These are phyloP conservation scores for Manacus vitellinus DNA, from an alignment of 2,113 vertebrate genomes.

Conservation along the genomic window DNA sequence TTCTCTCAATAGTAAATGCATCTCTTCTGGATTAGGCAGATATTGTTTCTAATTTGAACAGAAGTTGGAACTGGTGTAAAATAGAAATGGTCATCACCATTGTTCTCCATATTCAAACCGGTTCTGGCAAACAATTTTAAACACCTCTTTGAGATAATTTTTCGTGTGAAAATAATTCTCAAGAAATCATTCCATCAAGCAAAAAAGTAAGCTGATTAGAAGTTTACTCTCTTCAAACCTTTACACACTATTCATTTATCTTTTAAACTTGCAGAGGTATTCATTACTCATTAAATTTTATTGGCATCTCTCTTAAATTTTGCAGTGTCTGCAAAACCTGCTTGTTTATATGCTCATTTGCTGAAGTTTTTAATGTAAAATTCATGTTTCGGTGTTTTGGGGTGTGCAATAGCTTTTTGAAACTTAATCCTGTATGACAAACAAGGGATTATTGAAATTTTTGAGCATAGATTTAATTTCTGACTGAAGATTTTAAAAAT, in stretches of 20 bases:
- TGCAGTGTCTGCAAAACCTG: background rate
- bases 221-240: background rate
- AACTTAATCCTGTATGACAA: background rate
- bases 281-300: conserved; percentile 1
- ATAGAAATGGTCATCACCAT: background rate
- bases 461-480: background rate
- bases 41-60: background rate
- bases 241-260: background rate
- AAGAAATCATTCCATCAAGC: background rate
- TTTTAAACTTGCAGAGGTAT: background rate
- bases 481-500: background rate
- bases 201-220: conserved; percentile 1
- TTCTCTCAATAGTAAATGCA: background rate
- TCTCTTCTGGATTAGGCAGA: background rate
- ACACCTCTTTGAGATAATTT: background rate
- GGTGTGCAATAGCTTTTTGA: background rate
- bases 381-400: background rate
- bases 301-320: background rate
- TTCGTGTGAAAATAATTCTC: background rate
- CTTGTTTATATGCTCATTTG: background rate
- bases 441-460: background rate
- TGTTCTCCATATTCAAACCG: background rate
- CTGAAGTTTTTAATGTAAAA: background rate
- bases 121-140: background rate
- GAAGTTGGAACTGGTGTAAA: background rate